phyloP scores from a whole-genome alignment of 2,797 vertebrate species.

The Melanotaenia pygmaea region DNA sequence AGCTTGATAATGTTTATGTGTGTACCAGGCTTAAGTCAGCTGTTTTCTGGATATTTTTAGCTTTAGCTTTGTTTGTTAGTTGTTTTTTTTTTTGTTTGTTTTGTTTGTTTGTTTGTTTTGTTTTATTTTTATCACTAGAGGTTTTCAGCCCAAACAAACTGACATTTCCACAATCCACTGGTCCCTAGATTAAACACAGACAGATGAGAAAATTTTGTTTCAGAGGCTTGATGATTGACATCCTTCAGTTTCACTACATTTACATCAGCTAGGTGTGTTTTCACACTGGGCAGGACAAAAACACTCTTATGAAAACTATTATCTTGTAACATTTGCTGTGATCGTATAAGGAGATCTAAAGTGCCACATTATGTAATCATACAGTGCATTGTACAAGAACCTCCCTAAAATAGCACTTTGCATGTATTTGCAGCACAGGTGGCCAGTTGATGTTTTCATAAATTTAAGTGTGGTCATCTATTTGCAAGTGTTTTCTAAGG shows the following conservation, averaged over 20 bases:
- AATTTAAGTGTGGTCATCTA: not conserved
- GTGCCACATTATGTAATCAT: not conserved
- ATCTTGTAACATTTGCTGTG: not conserved
- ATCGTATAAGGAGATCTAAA: not conserved
- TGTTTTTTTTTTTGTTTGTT: no score
- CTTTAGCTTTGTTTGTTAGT: no score
- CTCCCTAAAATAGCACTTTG: not conserved
- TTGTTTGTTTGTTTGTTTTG: no score
- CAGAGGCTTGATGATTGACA: not conserved
- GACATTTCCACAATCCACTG: not conserved
- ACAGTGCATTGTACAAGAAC: not conserved
- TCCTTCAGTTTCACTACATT: conserved; percentile 4
- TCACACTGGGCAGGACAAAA: not conserved
- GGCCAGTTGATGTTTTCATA: not conserved
- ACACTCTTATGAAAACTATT: not conserved
- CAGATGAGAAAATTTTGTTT: not conserved
- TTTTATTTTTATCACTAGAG: not conserved
- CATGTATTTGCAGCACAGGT: not conserved
- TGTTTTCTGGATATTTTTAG: not conserved
- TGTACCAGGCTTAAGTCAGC: no score
- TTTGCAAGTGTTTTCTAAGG: not conserved
- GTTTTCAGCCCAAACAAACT: not conserved
- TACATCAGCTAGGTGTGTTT: conserved; percentile 6
- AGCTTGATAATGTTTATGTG: no score
- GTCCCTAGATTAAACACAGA: not conserved